Conservation (phyloP, 2,797 vertebrate species). For the Spondyliosoma cantharus region DNA sequence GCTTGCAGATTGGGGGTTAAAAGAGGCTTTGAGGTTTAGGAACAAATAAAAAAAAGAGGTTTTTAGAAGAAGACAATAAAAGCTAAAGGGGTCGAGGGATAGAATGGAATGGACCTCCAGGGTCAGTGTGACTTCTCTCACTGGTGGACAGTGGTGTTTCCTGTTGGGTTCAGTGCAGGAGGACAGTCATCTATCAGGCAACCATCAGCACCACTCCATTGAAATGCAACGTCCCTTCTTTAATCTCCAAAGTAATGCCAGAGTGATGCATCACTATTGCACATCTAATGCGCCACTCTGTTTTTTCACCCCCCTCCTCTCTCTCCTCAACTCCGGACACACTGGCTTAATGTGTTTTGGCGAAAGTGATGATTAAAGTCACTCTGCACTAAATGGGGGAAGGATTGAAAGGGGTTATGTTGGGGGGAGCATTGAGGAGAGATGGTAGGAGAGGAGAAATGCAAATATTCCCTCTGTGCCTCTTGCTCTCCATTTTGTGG, state of each 20-base stretch:
- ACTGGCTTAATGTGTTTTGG: constrained; percentile 86
- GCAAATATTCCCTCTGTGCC: constrained; percentile 83
- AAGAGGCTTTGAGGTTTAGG: constrained; percentile 59
- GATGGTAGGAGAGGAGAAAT: constrained; percentile 78
- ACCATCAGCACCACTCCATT: constrained; percentile 74
- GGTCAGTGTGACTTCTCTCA: constrained; percentile 49
- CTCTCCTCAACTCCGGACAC: constrained; percentile 78
- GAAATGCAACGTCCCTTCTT: constrained; percentile 84
- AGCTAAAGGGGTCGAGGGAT: constrained; percentile 24
- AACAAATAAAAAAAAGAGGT: constrained; percentile 28
- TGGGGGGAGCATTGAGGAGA: constrained; percentile 55
- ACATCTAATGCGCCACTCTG: constrained; percentile 82
- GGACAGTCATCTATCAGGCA: constrained; percentile 78
- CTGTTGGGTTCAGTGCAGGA: constrained; percentile 45
- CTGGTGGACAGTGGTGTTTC: constrained; percentile 42
- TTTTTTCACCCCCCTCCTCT: constrained; percentile 64
- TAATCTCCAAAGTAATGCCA: constrained; percentile 86
- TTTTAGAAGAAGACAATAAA: constrained; percentile 29
- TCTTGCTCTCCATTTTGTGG: constrained; percentile 81
- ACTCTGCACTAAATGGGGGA: constrained; percentile 81
- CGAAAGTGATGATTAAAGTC: constrained; percentile 88
- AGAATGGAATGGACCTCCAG: constrained; percentile 26
- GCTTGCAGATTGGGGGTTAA: constrained; percentile 66
- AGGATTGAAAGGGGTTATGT: constrained; percentile 65
- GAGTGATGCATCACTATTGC: constrained; percentile 85